These are phyloP conservation scores for Psilanteris sp. DNA, from an alignment of 1,140 invertebrate species.

Conservation along the genomic window DNA sequence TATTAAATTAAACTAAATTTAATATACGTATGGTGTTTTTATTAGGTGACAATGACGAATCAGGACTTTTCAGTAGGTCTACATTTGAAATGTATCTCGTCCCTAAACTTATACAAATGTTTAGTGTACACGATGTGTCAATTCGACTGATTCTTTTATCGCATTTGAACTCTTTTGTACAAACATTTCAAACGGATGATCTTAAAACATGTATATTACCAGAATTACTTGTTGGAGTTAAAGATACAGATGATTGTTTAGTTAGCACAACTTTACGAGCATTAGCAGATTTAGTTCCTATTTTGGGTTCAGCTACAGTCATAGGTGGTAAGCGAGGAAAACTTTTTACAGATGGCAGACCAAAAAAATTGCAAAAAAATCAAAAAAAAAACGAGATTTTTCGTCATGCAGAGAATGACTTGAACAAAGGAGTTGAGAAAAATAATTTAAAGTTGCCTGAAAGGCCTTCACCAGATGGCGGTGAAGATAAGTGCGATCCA, in stretches of 20 bases:
- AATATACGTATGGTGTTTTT: no score
- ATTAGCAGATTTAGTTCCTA: conserved; percentile 89
- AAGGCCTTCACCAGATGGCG: conserved; percentile 89
- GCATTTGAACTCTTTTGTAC: conserved; percentile 86
- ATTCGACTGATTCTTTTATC: conserved; percentile 85
- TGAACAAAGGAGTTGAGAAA: neutral
- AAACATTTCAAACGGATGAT: conserved; percentile 85
- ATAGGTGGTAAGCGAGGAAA: conserved; percentile 89
- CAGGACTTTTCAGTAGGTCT: conserved; percentile 82
- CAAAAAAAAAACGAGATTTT: conserved; percentile 57
- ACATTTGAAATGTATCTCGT: conserved; percentile 86
- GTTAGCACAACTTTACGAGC: conserved; percentile 88
- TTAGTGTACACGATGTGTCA: conserved; percentile 87
- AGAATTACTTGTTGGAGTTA: conserved; percentile 90
- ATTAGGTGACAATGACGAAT: conserved; percentile 77
- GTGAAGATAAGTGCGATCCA: conserved; percentile 85
- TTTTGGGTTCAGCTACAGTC: conserved; percentile 88
- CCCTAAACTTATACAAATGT: conserved; percentile 87
- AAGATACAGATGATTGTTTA: conserved; percentile 88
- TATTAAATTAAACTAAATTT: no score
- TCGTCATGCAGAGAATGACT: neutral
- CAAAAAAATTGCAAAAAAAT: conserved; percentile 76
- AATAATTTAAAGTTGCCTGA: conserved; percentile 81
- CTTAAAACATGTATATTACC: conserved; percentile 85
- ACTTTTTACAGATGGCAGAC: conserved; percentile 90